Base-by-base conservation (phyloP, 2,113 vertebrate genomes). In the Lamprologus tigripictilis region DNA sequence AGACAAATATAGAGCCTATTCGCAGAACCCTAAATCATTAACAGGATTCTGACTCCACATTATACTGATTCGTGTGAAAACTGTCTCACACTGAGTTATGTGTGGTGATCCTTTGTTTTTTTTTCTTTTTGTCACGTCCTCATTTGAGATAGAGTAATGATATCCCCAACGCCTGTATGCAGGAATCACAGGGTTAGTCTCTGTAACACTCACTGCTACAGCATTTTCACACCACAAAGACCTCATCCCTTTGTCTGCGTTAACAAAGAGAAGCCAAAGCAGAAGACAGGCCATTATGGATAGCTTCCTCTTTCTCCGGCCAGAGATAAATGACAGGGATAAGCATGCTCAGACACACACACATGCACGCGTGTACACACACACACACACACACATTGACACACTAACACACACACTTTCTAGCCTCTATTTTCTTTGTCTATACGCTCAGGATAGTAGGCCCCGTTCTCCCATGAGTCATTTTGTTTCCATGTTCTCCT, bases 201-300 rank as follows among this genome's bases (percentile, higher is more conserved):
- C 49, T 76, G 80, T 80, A 28, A 82, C 82, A 53, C 79, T 78
- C 85, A 40, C 23, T 16, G 49, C 86, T 71, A 81, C 89, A 86
- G 76, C 54, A 81, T 21, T 58, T 88, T 90, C 86, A 83, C 90
- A 85, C 84, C 90, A 93, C 91, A 92, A 85, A 94, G 88, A 90
- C 71, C n/a, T 80, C 58, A 28, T 78, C 45, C 88, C 92, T 94
- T 95, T 96, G 95, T 95, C 93, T 90, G 81, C 88, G 28, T 31
- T 45, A 92, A 94, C 94, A 96, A 96, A 94, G 92, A 93, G 80
- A 73, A 93, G 84, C 91, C 82, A 88, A 93, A 91, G 87, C 88
- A 80, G 87, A 94, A 23, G 90, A 86, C 86, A 35, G 87, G 55
- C 86, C n/a, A 78, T 93, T 92, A 90, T 84, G 83, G 90, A 93